Conservation (phyloP, 2,113 vertebrate genomes). For the Amazona vittata region DNA sequence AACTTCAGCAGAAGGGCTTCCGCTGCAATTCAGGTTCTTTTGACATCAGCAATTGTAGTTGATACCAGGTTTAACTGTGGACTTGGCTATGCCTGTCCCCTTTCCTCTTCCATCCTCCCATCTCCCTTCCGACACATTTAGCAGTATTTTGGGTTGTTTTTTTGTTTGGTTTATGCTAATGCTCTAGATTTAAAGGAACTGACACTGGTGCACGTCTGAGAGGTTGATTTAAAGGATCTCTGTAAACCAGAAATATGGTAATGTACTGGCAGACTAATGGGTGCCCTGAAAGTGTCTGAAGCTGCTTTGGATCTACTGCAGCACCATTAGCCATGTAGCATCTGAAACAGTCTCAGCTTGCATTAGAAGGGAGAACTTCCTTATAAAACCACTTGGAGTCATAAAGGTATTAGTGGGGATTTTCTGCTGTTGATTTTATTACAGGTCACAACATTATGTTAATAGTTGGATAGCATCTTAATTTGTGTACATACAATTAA, state of each 20-base stretch:
- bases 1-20: background rate
- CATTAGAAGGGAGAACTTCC: background rate
- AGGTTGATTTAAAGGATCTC: background rate
- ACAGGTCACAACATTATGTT: background rate
- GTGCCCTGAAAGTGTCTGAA: background rate
- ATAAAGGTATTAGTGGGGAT: background rate
- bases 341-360: background rate
- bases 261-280: background rate
- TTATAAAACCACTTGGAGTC: background rate
- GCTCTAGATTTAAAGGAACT: background rate
- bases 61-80: background rate
- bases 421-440: background rate
- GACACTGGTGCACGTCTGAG: background rate
- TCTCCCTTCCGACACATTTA: fast-evolving
- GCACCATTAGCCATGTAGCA: background rate
- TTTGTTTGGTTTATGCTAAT: background rate
- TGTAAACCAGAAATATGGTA: background rate
- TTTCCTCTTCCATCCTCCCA: background rate
- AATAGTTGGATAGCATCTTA: background rate
- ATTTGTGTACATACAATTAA: background rate
- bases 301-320: background rate
- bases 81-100: background rate
- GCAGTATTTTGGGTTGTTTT: background rate
- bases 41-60: background rate
- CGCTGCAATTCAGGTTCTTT: background rate